These are phyloP conservation scores for Crocuta crocuta DNA, from an alignment of 2,113 vertebrate species.

Conservation along the genomic window DNA sequence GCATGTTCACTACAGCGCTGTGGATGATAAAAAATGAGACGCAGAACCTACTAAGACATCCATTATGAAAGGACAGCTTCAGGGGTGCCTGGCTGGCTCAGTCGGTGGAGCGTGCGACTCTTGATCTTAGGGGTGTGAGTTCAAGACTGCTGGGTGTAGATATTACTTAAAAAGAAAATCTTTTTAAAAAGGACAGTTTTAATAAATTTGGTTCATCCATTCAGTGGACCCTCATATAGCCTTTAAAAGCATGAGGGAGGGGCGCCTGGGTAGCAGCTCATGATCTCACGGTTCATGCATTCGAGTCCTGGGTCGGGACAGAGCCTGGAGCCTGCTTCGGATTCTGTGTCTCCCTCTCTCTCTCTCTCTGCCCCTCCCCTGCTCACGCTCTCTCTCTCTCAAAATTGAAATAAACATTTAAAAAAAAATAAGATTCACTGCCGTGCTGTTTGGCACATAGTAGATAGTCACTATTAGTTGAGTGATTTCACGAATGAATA, in stretches of 20 bases:
- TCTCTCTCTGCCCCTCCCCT: too few species aligned
- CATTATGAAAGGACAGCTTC: background rate
- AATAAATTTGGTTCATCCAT: background rate
- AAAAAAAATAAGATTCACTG: background rate
- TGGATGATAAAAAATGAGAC: background rate
- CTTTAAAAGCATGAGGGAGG: background rate
- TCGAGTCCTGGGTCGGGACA: fast-evolving
- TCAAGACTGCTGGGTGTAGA: background rate
- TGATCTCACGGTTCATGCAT: too few species aligned
- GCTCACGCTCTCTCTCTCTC: too few species aligned
- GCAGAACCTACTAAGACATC: background rate
- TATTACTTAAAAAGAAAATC: background rate
- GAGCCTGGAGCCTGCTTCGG: too few species aligned
- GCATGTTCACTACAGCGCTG: background rate
- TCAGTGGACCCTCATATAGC: fast-evolving
- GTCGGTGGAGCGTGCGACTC: background rate
- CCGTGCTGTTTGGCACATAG: too few species aligned
- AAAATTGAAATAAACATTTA: too few species aligned
- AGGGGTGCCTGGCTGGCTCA: background rate
- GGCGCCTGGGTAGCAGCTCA: too few species aligned
- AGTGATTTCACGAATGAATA: background rate
- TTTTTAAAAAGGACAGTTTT: background rate
- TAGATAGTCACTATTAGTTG: background rate
- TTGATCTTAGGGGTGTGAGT: background rate
- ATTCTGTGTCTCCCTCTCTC: too few species aligned